Conservation (phyloP, 1,140 invertebrate species). For the Drosophila kurseongensis region DNA sequence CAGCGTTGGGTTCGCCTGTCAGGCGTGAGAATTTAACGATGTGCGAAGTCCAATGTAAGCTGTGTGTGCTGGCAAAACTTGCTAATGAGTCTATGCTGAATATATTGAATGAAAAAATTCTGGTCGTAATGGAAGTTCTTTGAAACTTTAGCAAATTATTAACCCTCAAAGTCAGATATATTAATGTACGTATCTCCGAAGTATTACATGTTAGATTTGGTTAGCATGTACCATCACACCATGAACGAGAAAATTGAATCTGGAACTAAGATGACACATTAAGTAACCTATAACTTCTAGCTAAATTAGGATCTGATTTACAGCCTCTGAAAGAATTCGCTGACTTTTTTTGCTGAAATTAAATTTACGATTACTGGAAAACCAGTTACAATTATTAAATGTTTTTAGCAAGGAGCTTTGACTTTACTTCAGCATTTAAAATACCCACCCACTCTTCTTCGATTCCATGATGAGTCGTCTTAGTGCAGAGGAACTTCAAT, state of each 20-base stretch:
- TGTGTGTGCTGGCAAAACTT: constrained; percentile 20
- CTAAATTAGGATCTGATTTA: not conserved
- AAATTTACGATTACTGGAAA: no score
- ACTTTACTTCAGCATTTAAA: no score
- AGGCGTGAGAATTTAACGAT: constrained; percentile 76
- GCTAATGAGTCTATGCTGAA: constrained; percentile 38
- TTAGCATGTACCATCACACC: not conserved
- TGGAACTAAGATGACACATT: not conserved
- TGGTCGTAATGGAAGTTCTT: not conserved
- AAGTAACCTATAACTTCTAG: not conserved
- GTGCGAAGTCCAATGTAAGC: constrained; percentile 49
- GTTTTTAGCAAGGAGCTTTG: no score
- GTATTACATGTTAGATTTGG: not conserved
- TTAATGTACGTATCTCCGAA: not conserved
- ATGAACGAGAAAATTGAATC: not conserved
- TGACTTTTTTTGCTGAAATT: no score
- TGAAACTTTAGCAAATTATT: constrained; percentile 18
- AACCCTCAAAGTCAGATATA: constrained; percentile 8
- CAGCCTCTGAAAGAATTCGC: no score
- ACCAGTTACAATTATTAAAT: no score
- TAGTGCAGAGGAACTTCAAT: not conserved
- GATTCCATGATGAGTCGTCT: not conserved
- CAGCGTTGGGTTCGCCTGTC: constrained; percentile 41
- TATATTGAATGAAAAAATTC: constrained; percentile 5
- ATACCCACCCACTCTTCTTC: not conserved